phyloP scores from a whole-genome alignment of 2,797 vertebrate genomes.

The Peromyscus nudipes region DNA sequence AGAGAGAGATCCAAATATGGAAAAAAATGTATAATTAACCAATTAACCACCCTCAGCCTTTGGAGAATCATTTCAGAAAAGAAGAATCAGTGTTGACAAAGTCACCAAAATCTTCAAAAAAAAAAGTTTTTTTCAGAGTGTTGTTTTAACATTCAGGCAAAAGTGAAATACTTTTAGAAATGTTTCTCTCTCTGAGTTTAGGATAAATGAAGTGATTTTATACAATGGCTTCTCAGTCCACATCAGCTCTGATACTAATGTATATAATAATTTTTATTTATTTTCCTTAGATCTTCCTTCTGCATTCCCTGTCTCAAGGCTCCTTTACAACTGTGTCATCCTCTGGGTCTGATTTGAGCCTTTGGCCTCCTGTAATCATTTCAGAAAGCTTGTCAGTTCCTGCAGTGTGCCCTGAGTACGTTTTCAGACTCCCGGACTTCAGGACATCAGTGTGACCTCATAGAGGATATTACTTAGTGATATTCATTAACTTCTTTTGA shows the following conservation, averaged over 20 bases:
- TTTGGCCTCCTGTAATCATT: constrained; percentile 45
- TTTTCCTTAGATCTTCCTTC: constrained; percentile 1
- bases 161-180: constrained; percentile 40
- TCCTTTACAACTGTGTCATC: constrained; percentile 13
- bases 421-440: neutral
- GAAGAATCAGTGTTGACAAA: neutral
- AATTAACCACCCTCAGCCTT: neutral
- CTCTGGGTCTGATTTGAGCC: constrained; percentile 51
- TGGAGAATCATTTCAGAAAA: constrained; percentile 2
- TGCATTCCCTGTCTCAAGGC: constrained; percentile 2
- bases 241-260: neutral
- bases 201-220: constrained; percentile 23
- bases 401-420: neutral
- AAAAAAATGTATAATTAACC: neutral
- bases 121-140: neutral
- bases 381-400: constrained; percentile 58
- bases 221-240: neutral
- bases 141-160: neutral
- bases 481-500: constrained; percentile 68
- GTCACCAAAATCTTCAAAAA: constrained; percentile 29
- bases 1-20: neutral
- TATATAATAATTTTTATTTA: constrained; percentile 58
- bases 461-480: constrained; percentile 24
- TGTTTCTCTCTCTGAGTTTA: neutral
- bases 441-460: constrained; percentile 19